Evolutionary conservation across 1,140 invertebrate genomes (phyloP), one percentile per base, ranked within the genome.

Genomic region (Drosophila pallidifrons): DNA sequence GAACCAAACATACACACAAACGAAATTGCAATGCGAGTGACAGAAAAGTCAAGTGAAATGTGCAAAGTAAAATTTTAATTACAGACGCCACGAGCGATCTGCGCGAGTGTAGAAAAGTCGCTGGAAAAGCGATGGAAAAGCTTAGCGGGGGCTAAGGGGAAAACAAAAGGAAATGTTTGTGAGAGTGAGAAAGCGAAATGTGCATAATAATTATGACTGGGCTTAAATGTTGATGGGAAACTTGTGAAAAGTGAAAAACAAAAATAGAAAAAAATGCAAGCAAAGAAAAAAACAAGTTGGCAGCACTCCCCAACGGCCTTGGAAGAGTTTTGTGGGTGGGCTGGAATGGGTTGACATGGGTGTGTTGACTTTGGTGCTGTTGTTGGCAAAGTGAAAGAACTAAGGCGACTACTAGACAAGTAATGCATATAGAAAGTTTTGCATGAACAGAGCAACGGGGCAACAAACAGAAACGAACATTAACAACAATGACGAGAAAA

Each of bases 401-500:
- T 69, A 75, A 66, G 52, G 13, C 51, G 58, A 46, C 30, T 49
- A 32, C 59, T 66, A 77, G 58, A 38, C 59, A 70, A 77, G 63
- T 64, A 64, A 77, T 78, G 75, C 60, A 78, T 61, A 81, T 77
- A 88, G 83, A 87, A 87, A 88, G 83, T 87, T 83, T 70, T 43
- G 35, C 79, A 81, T 81, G 60, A 87, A 72, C 78, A 82, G 35
- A 35, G 35, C 65, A 68, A 45, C 59, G 20, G 20, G 30, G 6
- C 30, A 32, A 32, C 30, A 32, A 65, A 46, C 46, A 67, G 38
- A 57, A 65, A 38, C 30, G 54, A 13, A 55, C 58, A 75, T 68
- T 72, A 73, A 79, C 61, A 87, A 88, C 83, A 87, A 87, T 83
- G 85, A 87, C 83, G 83, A 77, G 83, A 87, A 87, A 88, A 87